Evolutionary conservation across 2,888 invertebrate species (phyloP), one percentile per base, ranked within the genome.

Genomic region (Lepas anatifera): DNA sequence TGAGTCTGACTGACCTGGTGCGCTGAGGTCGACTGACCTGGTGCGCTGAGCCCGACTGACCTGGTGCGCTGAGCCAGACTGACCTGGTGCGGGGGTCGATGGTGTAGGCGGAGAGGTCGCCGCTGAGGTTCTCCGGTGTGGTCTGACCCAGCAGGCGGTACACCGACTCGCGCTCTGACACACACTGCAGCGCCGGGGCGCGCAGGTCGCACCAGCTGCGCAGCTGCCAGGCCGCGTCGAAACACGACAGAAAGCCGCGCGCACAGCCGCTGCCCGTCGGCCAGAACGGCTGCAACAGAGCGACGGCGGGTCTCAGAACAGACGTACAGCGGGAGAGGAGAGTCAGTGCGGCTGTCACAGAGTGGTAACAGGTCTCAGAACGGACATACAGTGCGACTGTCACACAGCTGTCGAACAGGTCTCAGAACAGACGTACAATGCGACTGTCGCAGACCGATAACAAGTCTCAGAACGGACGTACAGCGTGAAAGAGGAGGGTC

Each of bases 221-320:
- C 71, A 97, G 88, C 73, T 94, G 92, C 95, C 98, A 99, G n/a
- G 93, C 94, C 0, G 96, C 91, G 83, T 99, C 98, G 80, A 98
- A 85, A 6, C 94, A 92, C 29, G 95, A 94, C 3, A 99, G 84
- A 80, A 98, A 98, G 22, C 99, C 98, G 70, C 98, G 86, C 0
- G 97, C 98, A 82, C 96, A 96, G 1, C 99, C 99, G 6, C 96
- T 96, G 0, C 99, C 99, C 0, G 96, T 98, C 8, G 98, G 99
- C 98, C 99, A 99, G 81, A 99, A 99, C 0, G 94, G 94, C 85
- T 87, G 76, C 2, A 81, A n/a, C 11, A 3, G 16, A 32, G 32
- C 13, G 25, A 48, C 7, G 11, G 25, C 2, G 48, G 3, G 48
- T 25, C 7, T 3, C 7, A 48, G 48, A 25, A 4, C 7, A 25